A percentile compares a stretch with the other conserved stretches of the same genome.
These are phyloP conservation scores for Salarias fasciatus DNA, from an alignment of 2,797 vertebrate species.

Conservation along the genomic window DNA sequence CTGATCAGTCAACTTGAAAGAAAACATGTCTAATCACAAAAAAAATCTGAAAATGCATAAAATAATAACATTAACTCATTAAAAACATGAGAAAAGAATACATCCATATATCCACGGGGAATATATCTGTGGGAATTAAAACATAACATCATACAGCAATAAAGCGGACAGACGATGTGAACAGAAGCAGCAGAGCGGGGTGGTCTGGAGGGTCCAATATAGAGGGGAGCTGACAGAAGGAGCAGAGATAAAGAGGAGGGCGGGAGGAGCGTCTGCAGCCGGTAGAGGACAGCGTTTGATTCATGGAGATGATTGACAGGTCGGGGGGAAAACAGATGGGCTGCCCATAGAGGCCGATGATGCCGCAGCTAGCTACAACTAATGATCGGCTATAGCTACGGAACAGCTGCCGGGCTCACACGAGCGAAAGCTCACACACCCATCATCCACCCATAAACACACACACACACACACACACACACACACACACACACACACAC, in stretches of 20 bases:
- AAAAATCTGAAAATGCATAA: constrained; percentile 55
- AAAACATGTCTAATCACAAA: constrained; percentile 73
- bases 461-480: constrained; percentile 45
- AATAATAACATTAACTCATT: constrained; percentile 66
- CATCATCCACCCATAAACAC: constrained; percentile 23
- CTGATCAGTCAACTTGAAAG: constrained; percentile 80
- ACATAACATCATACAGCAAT: constrained; percentile 33
- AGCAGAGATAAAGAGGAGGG: constrained; percentile 34
- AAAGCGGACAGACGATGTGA: constrained; percentile 61
- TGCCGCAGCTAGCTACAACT: constrained; percentile 61
- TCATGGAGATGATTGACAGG: constrained; percentile 57
- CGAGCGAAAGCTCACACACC: constrained; percentile 29
- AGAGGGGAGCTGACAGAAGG: constrained; percentile 36
- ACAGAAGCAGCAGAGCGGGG: constrained; percentile 48
- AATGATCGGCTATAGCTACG: constrained; percentile 55
- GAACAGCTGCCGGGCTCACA: constrained; percentile 60
- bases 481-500: constrained; percentile 42
- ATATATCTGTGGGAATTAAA: constrained; percentile 64
- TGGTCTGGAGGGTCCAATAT: constrained; percentile 11
- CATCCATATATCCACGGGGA: constrained; percentile 71
- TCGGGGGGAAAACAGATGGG: constrained; percentile 49
- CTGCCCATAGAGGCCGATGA: constrained; percentile 48
- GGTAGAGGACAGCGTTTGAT: constrained; percentile 41
- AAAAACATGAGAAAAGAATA: constrained; percentile 66
- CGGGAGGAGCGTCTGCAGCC: constrained; percentile 19